Percentiles rank a stretch among this genome's conserved stretches.
These are phyloP conservation scores for Lydus trimaculatus DNA, from an alignment of 2,888 invertebrate species.

Conservation along the genomic window DNA sequence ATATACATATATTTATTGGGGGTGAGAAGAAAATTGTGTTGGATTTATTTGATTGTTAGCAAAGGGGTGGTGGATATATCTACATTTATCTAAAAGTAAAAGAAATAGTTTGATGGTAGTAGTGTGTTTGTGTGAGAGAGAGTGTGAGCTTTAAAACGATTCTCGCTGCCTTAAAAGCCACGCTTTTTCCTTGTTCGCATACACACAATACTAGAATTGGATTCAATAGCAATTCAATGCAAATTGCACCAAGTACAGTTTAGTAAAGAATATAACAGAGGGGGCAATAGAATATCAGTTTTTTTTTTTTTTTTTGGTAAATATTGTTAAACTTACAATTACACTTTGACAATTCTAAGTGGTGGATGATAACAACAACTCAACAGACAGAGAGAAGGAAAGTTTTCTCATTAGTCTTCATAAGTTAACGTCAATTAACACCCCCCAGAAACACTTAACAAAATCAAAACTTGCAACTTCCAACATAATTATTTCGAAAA, in stretches of 20 bases:
- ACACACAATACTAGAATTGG: slow-evolving; percentile 45
- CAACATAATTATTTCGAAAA: background rate
- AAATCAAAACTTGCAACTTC: slow-evolving; percentile 1
- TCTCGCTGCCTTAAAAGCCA: slow-evolving; percentile 53
- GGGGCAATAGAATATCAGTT: too few species aligned
- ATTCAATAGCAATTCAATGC: slow-evolving; percentile 54
- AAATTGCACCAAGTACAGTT: slow-evolving; percentile 49
- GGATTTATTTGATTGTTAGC: slow-evolving; percentile 52
- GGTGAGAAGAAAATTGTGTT: slow-evolving; percentile 37
- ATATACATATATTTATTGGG: background rate
- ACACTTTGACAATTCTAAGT: background rate
- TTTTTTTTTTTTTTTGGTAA: background rate
- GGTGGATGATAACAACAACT: slow-evolving; percentile 5
- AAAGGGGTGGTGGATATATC: slow-evolving; percentile 43
- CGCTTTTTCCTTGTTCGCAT: slow-evolving; percentile 55
- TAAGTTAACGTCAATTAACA: slow-evolving; percentile 35
- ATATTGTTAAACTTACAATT: slow-evolving; percentile 2
- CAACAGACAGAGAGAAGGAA: slow-evolving; percentile 18
- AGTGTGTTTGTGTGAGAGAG: background rate
- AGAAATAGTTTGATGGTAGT: slow-evolving; percentile 45
- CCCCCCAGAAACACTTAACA: slow-evolving; percentile 19
- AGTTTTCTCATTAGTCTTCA: slow-evolving; percentile 47
- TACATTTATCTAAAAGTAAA: slow-evolving; percentile 34
- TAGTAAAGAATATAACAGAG: slow-evolving; percentile 24
- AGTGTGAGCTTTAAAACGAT: slow-evolving; percentile 53